phyloP scores from a whole-genome alignment of 2,113 vertebrate genomes.

The Plotosus lineatus region DNA sequence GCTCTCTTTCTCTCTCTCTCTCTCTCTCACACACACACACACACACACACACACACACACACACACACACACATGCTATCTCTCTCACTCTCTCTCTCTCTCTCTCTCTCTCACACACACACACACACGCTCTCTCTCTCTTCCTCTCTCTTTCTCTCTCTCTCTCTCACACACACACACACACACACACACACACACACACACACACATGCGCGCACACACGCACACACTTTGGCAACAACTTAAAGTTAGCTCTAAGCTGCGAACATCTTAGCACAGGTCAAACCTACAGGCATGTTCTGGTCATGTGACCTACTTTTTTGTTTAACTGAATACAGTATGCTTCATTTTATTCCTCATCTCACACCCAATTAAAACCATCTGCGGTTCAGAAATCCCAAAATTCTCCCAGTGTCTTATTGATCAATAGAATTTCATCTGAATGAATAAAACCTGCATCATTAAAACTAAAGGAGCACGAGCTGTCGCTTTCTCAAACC shows the following conservation, averaged over 20 bases:
- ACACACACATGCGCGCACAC: not conserved
- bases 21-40: too few relatives aligned
- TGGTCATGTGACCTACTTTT: not conserved
- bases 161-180: too few relatives aligned
- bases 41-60: too few relatives aligned
- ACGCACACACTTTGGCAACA: not conserved
- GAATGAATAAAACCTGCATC: not conserved
- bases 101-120: too few relatives aligned
- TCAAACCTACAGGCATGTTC: not conserved
- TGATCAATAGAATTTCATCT: not conserved
- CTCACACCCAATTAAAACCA: not conserved
- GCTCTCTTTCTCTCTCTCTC: too few relatives aligned
- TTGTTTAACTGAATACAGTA: too few relatives aligned
- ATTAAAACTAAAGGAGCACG: conserved; percentile 1
- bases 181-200: too few relatives aligned
- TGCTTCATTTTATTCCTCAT: not conserved
- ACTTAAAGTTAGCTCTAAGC: not conserved
- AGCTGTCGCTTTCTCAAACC: not conserved
- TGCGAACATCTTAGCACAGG: not conserved
- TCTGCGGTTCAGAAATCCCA: not conserved
- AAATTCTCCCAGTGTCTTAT: not conserved
- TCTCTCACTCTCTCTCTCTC: too few relatives aligned
- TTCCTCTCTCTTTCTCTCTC: too few relatives aligned
- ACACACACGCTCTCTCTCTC: too few relatives aligned
- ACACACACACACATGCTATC: too few relatives aligned